A percentile compares a stretch with the other conserved stretches of the same genome.
Conservation (phyloP, 1,140 invertebrate genomes). For the Babylonia areolata region DNA sequence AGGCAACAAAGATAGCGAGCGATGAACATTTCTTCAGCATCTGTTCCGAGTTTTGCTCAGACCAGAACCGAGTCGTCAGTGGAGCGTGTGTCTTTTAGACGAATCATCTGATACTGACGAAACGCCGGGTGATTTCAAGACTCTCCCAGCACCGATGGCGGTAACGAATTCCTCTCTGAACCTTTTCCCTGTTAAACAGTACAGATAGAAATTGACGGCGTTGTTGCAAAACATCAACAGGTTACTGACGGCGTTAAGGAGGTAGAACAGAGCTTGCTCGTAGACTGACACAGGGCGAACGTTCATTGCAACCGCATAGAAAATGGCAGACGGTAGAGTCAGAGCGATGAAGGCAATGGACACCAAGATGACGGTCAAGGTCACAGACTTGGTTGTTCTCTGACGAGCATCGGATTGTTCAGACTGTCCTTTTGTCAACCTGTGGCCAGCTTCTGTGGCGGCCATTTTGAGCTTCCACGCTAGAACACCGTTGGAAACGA, state of each 20-base stretch:
- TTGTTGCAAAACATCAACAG: neutral
- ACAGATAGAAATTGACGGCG: neutral
- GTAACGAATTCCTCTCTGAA: neutral
- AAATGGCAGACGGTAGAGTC: neutral
- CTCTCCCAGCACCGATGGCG: too few species aligned
- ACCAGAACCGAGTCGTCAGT: too few species aligned
- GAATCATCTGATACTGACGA: too few species aligned
- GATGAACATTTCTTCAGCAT: too few species aligned
- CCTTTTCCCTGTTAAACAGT: slow-evolving; percentile 2
- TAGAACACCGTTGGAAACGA: neutral
- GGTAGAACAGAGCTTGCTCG: neutral
- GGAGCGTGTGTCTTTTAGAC: too few species aligned
- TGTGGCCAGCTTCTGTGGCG: neutral
- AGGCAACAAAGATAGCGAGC: too few species aligned
- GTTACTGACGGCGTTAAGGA: neutral
- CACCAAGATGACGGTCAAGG: slow-evolving; percentile 1
- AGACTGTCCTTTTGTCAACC: neutral
- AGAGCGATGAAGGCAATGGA: neutral
- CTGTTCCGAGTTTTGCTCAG: too few species aligned
- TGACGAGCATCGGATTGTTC: neutral
- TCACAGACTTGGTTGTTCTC: neutral
- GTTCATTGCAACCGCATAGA: neutral
- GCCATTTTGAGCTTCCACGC: neutral
- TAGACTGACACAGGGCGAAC: neutral
- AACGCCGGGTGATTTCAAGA: too few species aligned